Evolutionary conservation across 2,888 invertebrate genomes (phyloP), one percentile per base, ranked within the genome.

Genomic region (Protodeltote pygarga): DNA sequence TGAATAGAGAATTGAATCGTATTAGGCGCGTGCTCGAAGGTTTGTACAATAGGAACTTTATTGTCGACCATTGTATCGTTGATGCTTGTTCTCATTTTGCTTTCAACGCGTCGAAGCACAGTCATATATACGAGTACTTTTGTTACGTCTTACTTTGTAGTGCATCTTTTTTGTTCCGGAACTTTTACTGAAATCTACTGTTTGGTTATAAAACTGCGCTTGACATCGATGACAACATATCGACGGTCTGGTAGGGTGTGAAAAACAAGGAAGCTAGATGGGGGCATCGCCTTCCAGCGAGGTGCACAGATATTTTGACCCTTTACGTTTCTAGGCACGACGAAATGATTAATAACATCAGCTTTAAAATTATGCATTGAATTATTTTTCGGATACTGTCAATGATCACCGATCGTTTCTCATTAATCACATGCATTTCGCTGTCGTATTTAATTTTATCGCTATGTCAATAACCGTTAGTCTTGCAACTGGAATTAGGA

Each of bases 361-460:
- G 41, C 62, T 53, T 45, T 63, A 64, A 68, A 69, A 59, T 65
- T 72, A 77, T 75, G 62, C 73, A 73, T 72, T 67, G 63, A 51
- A 64, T 68, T 60, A 50, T 68, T 58, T 68, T 65, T 65, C 44
- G 58, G 57, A 63, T 63, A 62, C 57, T 73, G 71, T 69, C 72
- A 64, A 73, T 62, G 65, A 59, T 57, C 45, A 59, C 55, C 51
- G 71, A 78, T 79, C 73, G 72, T 77, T 79, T 74, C 74, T 58
- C 78, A 78, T 83, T 82, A 73, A 81, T 77, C 81, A 77, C 71
- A 65, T 68, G 73, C 70, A 75, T 80, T 79, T 74, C 65, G 65
- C 71, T 75, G 83, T 79, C 80, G 67, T 74, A 79, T 81, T 77
- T 74, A 77, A 82, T 85, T 82, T 75, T 65, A 77, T 83, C 70